Percentiles rank a stretch among this genome's conserved stretches.
phyloP scores from a whole-genome alignment of 64 coral and sea anemone species.

The Stylophora pistillata region DNA sequence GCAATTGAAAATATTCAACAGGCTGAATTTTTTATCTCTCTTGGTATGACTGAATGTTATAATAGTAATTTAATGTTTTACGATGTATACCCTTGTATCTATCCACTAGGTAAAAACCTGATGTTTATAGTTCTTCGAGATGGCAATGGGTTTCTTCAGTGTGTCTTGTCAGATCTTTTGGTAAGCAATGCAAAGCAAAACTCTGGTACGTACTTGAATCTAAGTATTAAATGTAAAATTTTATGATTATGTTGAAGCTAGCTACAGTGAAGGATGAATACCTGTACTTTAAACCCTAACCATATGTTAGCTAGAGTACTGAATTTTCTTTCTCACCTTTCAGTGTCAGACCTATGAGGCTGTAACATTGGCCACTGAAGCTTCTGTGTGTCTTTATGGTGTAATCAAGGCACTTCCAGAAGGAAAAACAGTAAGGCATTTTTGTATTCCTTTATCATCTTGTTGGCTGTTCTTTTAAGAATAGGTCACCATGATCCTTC shows the following conservation, averaged over 20 bases:
- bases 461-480: background rate
- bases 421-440: slow-evolving; percentile 90
- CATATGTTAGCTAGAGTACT: background rate
- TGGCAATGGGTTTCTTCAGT: slow-evolving; percentile 96
- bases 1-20: too few relatives aligned
- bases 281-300: too few relatives aligned
- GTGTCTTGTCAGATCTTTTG: slow-evolving; percentile 86
- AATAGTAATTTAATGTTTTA: background rate
- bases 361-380: slow-evolving; percentile 80
- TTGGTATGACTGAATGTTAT: too few relatives aligned
- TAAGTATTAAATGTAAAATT: too few relatives aligned
- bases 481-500: too few relatives aligned
- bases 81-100: background rate
- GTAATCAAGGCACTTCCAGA: slow-evolving; percentile 90
- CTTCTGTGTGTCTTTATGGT: slow-evolving; percentile 87
- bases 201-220: too few relatives aligned
- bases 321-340: background rate
- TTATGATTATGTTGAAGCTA: too few relatives aligned
- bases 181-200: slow-evolving; percentile 48
- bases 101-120: slow-evolving; percentile 73
- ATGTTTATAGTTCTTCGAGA: slow-evolving; percentile 95
- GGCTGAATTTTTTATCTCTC: too few relatives aligned
- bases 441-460: background rate
- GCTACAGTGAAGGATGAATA: too few relatives aligned
- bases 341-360: slow-evolving; percentile 98